Evolutionary conservation across 2,113 vertebrate genomes (phyloP).

Genomic region (Tenebrosternarchus preto): DNA sequence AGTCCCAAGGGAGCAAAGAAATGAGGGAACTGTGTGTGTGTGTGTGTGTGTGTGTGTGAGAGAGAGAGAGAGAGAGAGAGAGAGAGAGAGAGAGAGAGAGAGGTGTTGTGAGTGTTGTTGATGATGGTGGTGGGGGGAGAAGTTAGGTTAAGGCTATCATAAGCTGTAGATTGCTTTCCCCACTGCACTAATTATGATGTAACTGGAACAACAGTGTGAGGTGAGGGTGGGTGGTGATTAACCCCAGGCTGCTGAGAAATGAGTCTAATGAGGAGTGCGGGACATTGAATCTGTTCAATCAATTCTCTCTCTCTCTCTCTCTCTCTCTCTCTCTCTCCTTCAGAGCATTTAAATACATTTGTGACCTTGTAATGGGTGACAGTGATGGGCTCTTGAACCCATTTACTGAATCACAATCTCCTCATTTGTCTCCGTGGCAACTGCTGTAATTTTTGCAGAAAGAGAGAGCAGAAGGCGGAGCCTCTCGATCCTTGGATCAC

Average conservation of each 20-base stretch:
- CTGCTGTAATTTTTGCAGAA: slow-evolving; percentile 54
- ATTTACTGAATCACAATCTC: slow-evolving; percentile 78
- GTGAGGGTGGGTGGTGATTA: slow-evolving; percentile 85
- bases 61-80: no score
- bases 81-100: no score
- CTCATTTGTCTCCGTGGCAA: slow-evolving; percentile 66
- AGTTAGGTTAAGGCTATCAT: slow-evolving; percentile 66
- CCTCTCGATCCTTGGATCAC: slow-evolving; percentile 46
- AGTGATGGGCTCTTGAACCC: slow-evolving; percentile 82
- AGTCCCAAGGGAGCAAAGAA: no score
- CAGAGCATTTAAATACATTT: slow-evolving; percentile 78
- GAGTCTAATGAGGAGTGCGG: slow-evolving; percentile 83
- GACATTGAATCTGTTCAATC: slow-evolving; percentile 73
- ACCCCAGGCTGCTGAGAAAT: slow-evolving; percentile 87
- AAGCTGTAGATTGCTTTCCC: slow-evolving; percentile 73
- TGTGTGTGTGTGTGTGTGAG: slow-evolving; percentile 15
- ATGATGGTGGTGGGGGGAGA: slow-evolving; percentile 21
- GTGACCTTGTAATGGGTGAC: slow-evolving; percentile 85
- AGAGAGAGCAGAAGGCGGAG: slow-evolving; percentile 54
- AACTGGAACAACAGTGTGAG: slow-evolving; percentile 84
- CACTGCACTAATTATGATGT: slow-evolving; percentile 88
- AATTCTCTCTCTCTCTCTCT: background rate
- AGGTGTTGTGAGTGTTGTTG: slow-evolving; percentile 18
- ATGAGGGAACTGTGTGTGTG: slow-evolving; percentile 46
- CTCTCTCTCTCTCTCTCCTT: slow-evolving; percentile 45